Evolutionary conservation across 2,888 invertebrate species (phyloP).

Genomic region (Mermis nigrescens): DNA sequence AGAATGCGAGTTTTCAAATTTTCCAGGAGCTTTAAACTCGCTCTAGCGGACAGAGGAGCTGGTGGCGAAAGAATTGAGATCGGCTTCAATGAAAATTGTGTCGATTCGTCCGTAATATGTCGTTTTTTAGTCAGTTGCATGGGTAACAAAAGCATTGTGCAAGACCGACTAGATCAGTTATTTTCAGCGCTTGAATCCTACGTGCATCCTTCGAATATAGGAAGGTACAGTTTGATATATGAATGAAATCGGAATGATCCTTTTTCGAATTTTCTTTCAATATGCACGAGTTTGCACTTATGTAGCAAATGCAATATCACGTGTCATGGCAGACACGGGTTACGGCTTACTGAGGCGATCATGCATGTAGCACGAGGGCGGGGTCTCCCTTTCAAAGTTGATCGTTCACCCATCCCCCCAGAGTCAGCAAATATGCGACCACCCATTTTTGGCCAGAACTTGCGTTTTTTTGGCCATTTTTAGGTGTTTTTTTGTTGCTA

Average conservation of each 20-base stretch:
- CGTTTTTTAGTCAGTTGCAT: not conserved
- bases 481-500: too few relatives aligned
- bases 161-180: slow-evolving; percentile 34
- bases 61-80: not conserved
- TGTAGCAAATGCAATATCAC: too few relatives aligned
- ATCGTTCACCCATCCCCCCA: too few relatives aligned
- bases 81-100: not conserved
- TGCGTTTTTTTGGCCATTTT: too few relatives aligned
- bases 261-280: not conserved
- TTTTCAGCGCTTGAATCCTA: slow-evolving; percentile 65
- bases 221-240: slow-evolving; percentile 29
- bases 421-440: too few relatives aligned
- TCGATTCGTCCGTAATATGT: not conserved
- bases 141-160: not conserved
- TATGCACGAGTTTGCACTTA: too few relatives aligned
- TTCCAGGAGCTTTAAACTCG: not conserved
- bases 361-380: too few relatives aligned
- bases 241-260: not conserved
- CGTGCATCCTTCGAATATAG: slow-evolving; percentile 68
- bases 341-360: too few relatives aligned
- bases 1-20: too few relatives aligned
- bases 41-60: not conserved
- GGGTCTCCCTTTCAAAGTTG: too few relatives aligned
- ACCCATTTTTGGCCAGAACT: too few relatives aligned
- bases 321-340: too few relatives aligned